Percentiles rank a stretch among this genome's conserved stretches.
These are phyloP conservation scores for Nerophis ophidion DNA, from an alignment of 2,113 vertebrate species.

Conservation along the genomic window DNA sequence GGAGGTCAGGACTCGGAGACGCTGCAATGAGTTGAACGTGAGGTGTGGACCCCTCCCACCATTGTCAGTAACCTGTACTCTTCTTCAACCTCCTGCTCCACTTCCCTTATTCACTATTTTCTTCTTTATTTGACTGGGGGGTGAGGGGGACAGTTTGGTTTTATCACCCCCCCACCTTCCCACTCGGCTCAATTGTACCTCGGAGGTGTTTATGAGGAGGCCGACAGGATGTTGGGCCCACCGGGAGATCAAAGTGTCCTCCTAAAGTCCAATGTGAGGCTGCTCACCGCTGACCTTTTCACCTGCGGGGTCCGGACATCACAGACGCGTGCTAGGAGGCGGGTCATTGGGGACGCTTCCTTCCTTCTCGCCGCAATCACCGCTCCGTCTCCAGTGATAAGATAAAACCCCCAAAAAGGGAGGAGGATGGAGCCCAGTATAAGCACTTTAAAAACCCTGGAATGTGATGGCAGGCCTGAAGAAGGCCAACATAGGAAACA, in stretches of 20 bases:
- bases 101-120: slow-evolving; percentile 42
- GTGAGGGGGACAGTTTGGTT: slow-evolving; percentile 43
- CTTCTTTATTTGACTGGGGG: slow-evolving; percentile 45
- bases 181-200: slow-evolving; percentile 58
- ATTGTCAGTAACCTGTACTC: slow-evolving; percentile 46
- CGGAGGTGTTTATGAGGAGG: slow-evolving; percentile 71
- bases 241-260: slow-evolving; percentile 70
- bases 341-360: slow-evolving; percentile 37
- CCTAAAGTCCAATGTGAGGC: slow-evolving; percentile 60
- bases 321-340: slow-evolving; percentile 51
- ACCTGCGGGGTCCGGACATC: slow-evolving; percentile 60
- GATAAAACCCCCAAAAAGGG: no score
- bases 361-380: slow-evolving; percentile 27
- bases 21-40: slow-evolving; percentile 42
- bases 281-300: slow-evolving; percentile 71
- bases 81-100: slow-evolving; percentile 24
- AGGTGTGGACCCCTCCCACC: slow-evolving; percentile 67
- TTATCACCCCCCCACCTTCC: slow-evolving; percentile 38
- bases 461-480: slow-evolving; percentile 4
- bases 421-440: slow-evolving; percentile 3
- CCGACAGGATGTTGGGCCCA: slow-evolving; percentile 74
- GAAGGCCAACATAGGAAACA: neutral
- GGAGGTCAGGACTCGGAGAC: slow-evolving; percentile 19
- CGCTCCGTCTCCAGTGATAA: slow-evolving; percentile 23
- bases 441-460: slow-evolving; percentile 5